Percentiles rank a stretch among this genome's conserved stretches.
Conservation (phyloP, 2,888 invertebrate genomes). For the Lycophotia porphyrea region DNA sequence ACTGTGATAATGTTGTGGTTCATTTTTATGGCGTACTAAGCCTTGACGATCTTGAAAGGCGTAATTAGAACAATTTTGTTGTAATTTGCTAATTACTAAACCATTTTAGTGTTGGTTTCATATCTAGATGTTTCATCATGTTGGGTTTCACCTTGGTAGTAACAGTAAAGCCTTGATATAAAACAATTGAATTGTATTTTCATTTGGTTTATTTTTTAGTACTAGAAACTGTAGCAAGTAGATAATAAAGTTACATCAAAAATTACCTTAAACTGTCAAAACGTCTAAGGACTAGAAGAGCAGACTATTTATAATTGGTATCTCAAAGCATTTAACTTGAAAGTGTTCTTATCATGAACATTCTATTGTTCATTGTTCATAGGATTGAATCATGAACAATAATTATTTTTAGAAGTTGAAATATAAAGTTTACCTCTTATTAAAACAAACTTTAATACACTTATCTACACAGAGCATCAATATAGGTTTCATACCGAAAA, state of each 20-base stretch:
- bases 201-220: conserved; percentile 17
- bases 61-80: conserved; percentile 12
- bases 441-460: background rate
- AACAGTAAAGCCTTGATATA: conserved; percentile 9
- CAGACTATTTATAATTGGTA: conserved; percentile 37
- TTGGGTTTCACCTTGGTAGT: conserved; percentile 12
- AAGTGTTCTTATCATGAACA: conserved; percentile 23
- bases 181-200: conserved; percentile 30
- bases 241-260: conserved; percentile 10
- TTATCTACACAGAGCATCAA: background rate
- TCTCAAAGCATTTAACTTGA: conserved; percentile 19
- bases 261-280: conserved; percentile 41
- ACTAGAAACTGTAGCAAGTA: conserved; percentile 5
- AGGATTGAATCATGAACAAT: conserved; percentile 8
- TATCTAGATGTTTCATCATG: background rate
- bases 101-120: background rate
- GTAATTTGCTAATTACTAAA: conserved; percentile 6
- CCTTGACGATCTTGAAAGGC: background rate
- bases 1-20: conserved; percentile 6
- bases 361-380: conserved; percentile 36
- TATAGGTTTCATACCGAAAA: background rate
- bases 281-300: conserved; percentile 20
- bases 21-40: conserved; percentile 17
- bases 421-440: conserved; percentile 18
- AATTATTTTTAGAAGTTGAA: background rate